Evolutionary conservation across 2,888 invertebrate genomes (phyloP).

Genomic region (Stenodera caucasica): DNA sequence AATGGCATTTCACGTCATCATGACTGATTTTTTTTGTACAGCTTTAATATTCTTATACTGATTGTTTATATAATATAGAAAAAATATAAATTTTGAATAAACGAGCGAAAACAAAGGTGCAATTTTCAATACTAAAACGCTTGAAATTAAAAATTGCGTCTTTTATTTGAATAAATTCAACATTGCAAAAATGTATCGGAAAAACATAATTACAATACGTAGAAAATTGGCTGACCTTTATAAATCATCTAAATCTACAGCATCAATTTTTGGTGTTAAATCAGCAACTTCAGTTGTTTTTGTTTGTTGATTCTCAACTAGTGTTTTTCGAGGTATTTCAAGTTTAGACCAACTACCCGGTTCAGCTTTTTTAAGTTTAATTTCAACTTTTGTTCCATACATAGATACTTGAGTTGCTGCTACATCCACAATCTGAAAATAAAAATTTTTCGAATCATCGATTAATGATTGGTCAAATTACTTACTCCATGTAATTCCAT

Average conservation of each 20-base stretch:
- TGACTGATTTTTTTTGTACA: conserved; percentile 42
- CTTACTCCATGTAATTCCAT: conserved; percentile 82
- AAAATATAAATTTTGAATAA: neutral
- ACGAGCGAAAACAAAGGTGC: neutral
- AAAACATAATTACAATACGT: too few relatives aligned
- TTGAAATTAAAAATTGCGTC: too few relatives aligned
- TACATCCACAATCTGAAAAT: conserved; percentile 74
- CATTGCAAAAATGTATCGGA: too few relatives aligned
- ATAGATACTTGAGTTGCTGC: conserved; percentile 72
- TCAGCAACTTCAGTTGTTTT: conserved; percentile 46
- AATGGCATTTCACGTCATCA: conserved; percentile 47
- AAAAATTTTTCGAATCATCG: conserved; percentile 18
- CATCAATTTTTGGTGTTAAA: conserved; percentile 60
- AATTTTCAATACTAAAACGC: too few relatives aligned
- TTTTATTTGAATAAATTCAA: too few relatives aligned
- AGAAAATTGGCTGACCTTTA: too few relatives aligned
- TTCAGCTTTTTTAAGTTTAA: conserved; percentile 85
- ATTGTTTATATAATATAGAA: neutral
- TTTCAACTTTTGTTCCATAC: conserved; percentile 89
- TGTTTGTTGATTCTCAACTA: conserved; percentile 35
- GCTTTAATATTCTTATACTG: neutral
- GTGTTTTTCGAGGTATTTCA: conserved; percentile 59
- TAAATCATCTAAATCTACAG: conserved; percentile 76
- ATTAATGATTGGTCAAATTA: conserved; percentile 31
- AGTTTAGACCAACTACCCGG: conserved; percentile 80